These are phyloP conservation scores for Natator depressus DNA, from an alignment of 2,113 vertebrate species.

Conservation along the genomic window DNA sequence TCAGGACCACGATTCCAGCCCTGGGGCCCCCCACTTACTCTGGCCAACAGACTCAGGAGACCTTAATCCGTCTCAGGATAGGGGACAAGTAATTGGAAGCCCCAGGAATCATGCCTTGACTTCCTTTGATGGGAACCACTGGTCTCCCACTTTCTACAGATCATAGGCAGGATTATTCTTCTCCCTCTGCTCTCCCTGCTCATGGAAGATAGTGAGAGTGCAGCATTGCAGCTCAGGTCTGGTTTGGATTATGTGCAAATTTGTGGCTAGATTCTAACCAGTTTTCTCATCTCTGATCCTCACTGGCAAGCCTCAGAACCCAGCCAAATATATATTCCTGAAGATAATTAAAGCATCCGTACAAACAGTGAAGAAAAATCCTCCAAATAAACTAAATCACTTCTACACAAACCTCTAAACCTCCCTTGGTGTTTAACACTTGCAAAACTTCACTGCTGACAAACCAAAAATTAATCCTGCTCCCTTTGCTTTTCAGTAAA, in stretches of 20 bases:
- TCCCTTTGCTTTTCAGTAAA: background rate
- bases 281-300: background rate
- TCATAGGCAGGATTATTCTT: background rate
- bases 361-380: background rate
- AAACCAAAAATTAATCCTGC: background rate
- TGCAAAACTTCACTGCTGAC: background rate
- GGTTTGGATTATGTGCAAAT: background rate
- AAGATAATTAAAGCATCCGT: background rate
- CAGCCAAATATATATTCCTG: background rate
- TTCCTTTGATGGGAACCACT: background rate
- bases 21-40: too few relatives aligned
- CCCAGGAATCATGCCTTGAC: background rate
- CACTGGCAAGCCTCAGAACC: background rate
- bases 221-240: background rate
- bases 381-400: background rate
- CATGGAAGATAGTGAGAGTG: background rate
- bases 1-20: too few relatives aligned
- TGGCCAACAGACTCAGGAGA: too few relatives aligned
- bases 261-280: background rate
- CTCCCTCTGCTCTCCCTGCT: background rate
- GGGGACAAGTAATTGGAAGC: background rate
- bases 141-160: background rate
- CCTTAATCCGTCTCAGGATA: too few relatives aligned
- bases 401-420: background rate
- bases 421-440: background rate